A percentile compares a stretch with the other conserved stretches of the same genome.
Evolutionary conservation across 2,888 invertebrate species (phyloP).

Genomic region (Nebria salina): DNA sequence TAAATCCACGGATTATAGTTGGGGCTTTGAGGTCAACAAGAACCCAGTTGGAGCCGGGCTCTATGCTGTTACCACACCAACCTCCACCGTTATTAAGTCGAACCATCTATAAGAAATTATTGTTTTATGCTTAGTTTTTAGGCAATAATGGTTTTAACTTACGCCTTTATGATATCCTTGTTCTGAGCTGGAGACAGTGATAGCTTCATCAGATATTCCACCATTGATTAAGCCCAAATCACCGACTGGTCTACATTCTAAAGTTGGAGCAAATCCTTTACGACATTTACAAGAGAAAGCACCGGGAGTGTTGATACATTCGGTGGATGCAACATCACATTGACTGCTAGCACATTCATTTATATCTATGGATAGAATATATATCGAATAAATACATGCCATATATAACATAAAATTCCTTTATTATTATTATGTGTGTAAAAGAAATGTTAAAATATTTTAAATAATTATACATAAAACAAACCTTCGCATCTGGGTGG

Average conservation of each 20-base stretch:
- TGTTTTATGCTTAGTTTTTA: constrained; percentile 7
- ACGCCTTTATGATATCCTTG: constrained; percentile 84
- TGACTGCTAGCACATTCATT: constrained; percentile 91
- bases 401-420: background rate
- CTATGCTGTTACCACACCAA: constrained; percentile 89
- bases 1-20: constrained; percentile 87
- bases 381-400: constrained; percentile 47
- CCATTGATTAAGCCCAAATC: constrained; percentile 89
- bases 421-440: constrained; percentile 15
- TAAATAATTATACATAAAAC: constrained; percentile 15
- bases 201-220: constrained; percentile 89
- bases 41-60: constrained; percentile 90
- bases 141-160: constrained; percentile 55
- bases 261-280: constrained; percentile 82
- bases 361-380: constrained; percentile 68
- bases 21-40: constrained; percentile 88
- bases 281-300: constrained; percentile 90
- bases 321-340: constrained; percentile 90
- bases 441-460: background rate
- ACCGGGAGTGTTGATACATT: constrained; percentile 88
- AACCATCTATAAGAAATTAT: constrained; percentile 71
- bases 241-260: constrained; percentile 90
- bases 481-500: constrained; percentile 85
- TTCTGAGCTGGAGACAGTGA: constrained; percentile 85
- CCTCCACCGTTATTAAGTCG: constrained; percentile 85